Percentiles rank a stretch among this genome's conserved stretches.
Evolutionary conservation across 2,888 invertebrate genomes (phyloP).

Genomic region (Philonicus albiceps): DNA sequence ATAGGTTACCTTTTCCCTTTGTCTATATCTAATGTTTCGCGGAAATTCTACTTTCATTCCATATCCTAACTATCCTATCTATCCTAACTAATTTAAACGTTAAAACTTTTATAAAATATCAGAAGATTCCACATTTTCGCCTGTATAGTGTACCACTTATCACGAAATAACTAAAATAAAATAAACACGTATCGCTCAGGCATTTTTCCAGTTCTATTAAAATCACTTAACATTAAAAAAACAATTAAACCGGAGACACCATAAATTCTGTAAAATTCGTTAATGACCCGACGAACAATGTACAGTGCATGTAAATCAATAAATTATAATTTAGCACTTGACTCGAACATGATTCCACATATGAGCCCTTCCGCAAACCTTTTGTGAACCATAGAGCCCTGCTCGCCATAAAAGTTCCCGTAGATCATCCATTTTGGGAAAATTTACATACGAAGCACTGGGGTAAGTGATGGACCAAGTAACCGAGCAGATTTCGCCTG

Average conservation of each 20-base stretch:
- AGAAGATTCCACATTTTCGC: background rate
- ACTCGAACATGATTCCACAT: slow-evolving; percentile 11
- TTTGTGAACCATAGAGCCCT: background rate
- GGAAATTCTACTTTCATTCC: too few species aligned
- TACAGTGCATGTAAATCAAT: slow-evolving; percentile 29
- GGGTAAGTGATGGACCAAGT: slow-evolving; percentile 36
- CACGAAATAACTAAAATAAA: background rate
- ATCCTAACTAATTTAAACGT: too few species aligned
- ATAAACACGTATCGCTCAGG: background rate
- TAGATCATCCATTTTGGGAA: slow-evolving; percentile 27
- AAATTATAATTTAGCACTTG: slow-evolving; percentile 36
- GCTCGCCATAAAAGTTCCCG: slow-evolving; percentile 18
- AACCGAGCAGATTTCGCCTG: slow-evolving; percentile 25
- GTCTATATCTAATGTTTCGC: too few species aligned
- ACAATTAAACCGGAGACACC: slow-evolving; percentile 4
- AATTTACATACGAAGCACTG: slow-evolving; percentile 18
- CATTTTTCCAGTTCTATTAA: background rate
- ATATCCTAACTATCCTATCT: too few species aligned
- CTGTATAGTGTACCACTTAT: background rate
- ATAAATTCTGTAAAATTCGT: slow-evolving; percentile 20
- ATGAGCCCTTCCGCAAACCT: slow-evolving; percentile 10
- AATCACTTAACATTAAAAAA: background rate
- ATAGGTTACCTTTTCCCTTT: too few species aligned
- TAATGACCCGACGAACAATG: background rate
- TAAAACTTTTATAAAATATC: background rate